A percentile compares a stretch with the other conserved stretches of the same genome.
These are phyloP conservation scores for Eupithecia subumbrata DNA, from an alignment of 2,888 invertebrate genomes.

Conservation along the genomic window DNA sequence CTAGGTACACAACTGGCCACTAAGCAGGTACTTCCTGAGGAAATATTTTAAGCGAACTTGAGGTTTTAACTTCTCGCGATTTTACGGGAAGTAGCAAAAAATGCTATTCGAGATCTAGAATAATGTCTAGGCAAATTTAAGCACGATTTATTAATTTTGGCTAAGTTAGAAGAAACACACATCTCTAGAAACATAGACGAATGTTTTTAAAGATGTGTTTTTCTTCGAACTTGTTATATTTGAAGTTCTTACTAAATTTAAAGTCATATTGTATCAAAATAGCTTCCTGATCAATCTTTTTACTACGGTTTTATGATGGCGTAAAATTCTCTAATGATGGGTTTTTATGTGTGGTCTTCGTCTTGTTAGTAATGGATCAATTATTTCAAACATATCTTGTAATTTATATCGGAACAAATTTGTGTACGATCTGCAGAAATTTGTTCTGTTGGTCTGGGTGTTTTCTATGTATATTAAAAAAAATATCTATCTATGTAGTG, in stretches of 20 bases:
- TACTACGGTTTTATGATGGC: not conserved
- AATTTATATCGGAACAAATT: no score
- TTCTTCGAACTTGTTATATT: not conserved
- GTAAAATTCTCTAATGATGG: not conserved
- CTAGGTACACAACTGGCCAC: no score
- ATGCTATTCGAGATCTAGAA: no score
- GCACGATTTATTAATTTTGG: not conserved
- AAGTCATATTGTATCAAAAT: not conserved
- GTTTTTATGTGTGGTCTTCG: not conserved
- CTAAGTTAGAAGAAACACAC: not conserved
- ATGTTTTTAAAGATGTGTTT: no score
- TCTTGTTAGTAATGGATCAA: not conserved
- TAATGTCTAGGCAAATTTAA: no score
- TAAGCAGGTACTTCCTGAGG: no score
- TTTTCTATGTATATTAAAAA: no score
- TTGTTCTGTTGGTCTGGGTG: no score
- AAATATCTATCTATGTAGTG: no score
- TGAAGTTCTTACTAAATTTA: not conserved
- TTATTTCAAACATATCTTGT: not conserved
- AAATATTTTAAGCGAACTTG: no score
- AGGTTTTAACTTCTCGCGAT: no score
- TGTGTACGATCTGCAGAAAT: no score
- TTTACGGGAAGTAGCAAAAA: not conserved
- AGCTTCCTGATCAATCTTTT: not conserved
- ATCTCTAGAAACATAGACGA: not conserved